These are phyloP conservation scores for Nemoura dubitans DNA, from an alignment of 2,888 invertebrate species.

Conservation along the genomic window DNA sequence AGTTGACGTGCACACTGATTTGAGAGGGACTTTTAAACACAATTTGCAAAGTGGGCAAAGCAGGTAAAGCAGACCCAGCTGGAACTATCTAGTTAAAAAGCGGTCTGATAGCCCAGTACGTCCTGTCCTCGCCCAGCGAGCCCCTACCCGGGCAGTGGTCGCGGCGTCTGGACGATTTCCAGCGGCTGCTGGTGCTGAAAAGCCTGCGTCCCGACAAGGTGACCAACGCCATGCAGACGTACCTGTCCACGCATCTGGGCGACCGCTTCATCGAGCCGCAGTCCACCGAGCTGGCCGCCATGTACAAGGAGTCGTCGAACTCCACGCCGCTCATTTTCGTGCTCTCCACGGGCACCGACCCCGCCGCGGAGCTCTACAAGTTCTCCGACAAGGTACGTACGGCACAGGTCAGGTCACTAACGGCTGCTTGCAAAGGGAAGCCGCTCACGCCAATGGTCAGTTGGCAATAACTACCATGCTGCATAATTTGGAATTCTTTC, in stretches of 20 bases:
- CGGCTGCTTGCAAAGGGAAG: too few species aligned
- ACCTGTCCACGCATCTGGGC: constrained; percentile 75
- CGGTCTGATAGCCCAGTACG: too few species aligned
- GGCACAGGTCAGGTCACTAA: too few species aligned
- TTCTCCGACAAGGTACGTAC: constrained; percentile 81
- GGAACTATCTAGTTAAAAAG: too few species aligned
- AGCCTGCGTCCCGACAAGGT: constrained; percentile 87
- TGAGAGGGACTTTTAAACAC: too few species aligned
- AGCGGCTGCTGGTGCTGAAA: constrained; percentile 80
- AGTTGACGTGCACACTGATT: too few species aligned
- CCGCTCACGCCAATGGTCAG: too few species aligned
- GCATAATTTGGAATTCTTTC: too few species aligned
- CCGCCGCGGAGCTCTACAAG: constrained; percentile 80
- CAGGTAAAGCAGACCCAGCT: too few species aligned
- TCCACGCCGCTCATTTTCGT: constrained; percentile 86
- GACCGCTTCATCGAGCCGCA: constrained; percentile 85
- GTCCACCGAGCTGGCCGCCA: constrained; percentile 81
- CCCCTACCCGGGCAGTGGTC: constrained; percentile 74
- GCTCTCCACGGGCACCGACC: constrained; percentile 90
- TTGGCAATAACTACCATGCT: too few species aligned
- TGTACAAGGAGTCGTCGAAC: constrained; percentile 82
- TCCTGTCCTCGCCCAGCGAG: constrained; percentile 62
- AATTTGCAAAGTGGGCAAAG: too few species aligned
- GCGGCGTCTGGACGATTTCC: constrained; percentile 71
- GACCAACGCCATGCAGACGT: constrained; percentile 80